Percentiles rank a stretch among this genome's conserved stretches.
phyloP scores from a whole-genome alignment of 2,797 vertebrate species.

The Anomalospiza imberbis region DNA sequence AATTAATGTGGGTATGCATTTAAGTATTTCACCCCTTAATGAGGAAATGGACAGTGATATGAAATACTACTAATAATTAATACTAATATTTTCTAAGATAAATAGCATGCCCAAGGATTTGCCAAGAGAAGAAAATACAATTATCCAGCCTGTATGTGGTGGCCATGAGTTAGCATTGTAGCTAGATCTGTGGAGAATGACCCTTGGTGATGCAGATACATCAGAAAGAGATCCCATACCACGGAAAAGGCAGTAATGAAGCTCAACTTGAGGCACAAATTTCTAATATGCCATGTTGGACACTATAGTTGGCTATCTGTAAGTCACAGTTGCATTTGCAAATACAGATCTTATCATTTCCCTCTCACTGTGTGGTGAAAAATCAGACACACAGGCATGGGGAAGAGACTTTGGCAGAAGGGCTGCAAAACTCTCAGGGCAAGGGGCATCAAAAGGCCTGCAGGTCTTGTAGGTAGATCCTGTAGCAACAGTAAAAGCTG shows the following conservation, averaged over 20 bases:
- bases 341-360: rapidly evolving
- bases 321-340: not conserved
- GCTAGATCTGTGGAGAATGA: not conserved
- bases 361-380: not conserved
- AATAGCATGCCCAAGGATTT: not conserved
- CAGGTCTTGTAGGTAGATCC: not conserved
- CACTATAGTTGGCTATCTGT: not conserved
- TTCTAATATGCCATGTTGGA: not conserved
- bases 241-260: rapidly evolving
- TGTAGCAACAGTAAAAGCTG: not conserved
- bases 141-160: not conserved
- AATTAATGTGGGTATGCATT: not conserved
- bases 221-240: not conserved
- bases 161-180: not conserved
- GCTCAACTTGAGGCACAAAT: not conserved
- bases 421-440: not conserved
- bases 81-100: not conserved
- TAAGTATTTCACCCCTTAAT: not conserved
- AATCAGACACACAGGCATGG: rapidly evolving
- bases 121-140: not conserved
- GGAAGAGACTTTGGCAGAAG: not conserved
- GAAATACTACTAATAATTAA: constrained; percentile 14
- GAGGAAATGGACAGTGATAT: constrained; percentile 17
- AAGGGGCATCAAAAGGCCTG: not conserved
- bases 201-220: not conserved